These are phyloP conservation scores for Cantharis nigra DNA, from an alignment of 2,888 invertebrate species.

Conservation along the genomic window DNA sequence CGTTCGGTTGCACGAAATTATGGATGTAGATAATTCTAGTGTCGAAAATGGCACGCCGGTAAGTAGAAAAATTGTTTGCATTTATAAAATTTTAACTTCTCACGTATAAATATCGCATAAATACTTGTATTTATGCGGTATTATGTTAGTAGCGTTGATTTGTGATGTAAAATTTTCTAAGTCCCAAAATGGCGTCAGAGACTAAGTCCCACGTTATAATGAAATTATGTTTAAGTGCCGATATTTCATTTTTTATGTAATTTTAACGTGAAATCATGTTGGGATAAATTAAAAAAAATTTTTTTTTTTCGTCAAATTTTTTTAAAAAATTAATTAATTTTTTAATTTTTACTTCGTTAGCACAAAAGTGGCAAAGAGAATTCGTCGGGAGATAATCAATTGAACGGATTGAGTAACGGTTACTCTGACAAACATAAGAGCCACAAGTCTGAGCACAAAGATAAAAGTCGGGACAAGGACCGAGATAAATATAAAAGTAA, in stretches of 20 bases:
- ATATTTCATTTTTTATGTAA: neutral
- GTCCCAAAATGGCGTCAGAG: constrained; percentile 89
- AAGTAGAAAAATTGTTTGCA: constrained; percentile 57
- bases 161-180: constrained; percentile 66
- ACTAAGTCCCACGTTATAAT: constrained; percentile 65
- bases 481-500: constrained; percentile 61
- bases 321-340: neutral
- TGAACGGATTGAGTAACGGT: constrained; percentile 83
- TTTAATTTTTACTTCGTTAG: constrained; percentile 4
- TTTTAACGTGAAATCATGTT: neutral
- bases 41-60: constrained; percentile 64
- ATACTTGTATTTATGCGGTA: neutral
- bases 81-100: constrained; percentile 32
- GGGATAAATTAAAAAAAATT: neutral
- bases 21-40: constrained; percentile 69
- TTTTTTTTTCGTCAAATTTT: constrained; percentile 9
- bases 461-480: constrained; percentile 70
- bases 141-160: constrained; percentile 7
- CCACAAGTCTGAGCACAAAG: constrained; percentile 65
- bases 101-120: constrained; percentile 32
- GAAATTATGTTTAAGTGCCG: neutral
- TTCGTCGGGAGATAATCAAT: constrained; percentile 57
- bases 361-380: constrained; percentile 41
- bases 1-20: constrained; percentile 61
- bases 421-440: constrained; percentile 63